Percentiles rank a stretch among this genome's conserved stretches.
phyloP scores from a whole-genome alignment of 2,888 invertebrate species.

The Tetheella fluctuosa region DNA sequence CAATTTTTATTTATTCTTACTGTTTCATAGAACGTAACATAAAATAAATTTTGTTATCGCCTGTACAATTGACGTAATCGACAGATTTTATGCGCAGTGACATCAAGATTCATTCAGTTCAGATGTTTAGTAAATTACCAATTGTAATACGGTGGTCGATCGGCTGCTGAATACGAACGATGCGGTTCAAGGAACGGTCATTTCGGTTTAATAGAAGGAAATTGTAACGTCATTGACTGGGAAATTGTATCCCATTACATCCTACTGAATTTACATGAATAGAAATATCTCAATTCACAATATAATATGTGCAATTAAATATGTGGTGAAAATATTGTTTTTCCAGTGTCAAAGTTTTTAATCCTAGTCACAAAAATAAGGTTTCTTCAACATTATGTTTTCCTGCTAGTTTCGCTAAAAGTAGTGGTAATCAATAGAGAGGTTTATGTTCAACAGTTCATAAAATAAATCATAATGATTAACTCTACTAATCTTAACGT shows the following conservation, averaged over 20 bases:
- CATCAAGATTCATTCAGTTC: slow-evolving; percentile 14
- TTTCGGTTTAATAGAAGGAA: slow-evolving; percentile 53
- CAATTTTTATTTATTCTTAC: not conserved
- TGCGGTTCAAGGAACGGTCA: slow-evolving; percentile 62
- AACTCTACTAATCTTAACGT: too few relatives aligned
- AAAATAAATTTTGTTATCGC: not conserved
- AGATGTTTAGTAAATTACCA: slow-evolving; percentile 22
- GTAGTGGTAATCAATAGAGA: too few relatives aligned
- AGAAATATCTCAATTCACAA: too few relatives aligned
- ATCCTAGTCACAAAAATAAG: too few relatives aligned
- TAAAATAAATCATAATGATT: too few relatives aligned
- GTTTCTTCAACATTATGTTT: too few relatives aligned
- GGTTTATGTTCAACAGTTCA: too few relatives aligned
- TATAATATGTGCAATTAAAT: too few relatives aligned
- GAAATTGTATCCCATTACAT: slow-evolving; percentile 23
- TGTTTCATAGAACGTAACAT: not conserved
- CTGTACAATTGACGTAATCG: slow-evolving; percentile 15
- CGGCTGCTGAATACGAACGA: slow-evolving; percentile 38
- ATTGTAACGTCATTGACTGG: slow-evolving; percentile 45
- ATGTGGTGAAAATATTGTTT: too few relatives aligned
- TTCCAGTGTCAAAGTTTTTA: too few relatives aligned
- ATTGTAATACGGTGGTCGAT: slow-evolving; percentile 17
- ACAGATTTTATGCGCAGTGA: slow-evolving; percentile 12
- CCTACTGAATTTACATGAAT: too few relatives aligned
- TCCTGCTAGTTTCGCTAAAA: too few relatives aligned